Conservation (phyloP, 2,888 invertebrate species). For the Ernsta delagoae region DNA sequence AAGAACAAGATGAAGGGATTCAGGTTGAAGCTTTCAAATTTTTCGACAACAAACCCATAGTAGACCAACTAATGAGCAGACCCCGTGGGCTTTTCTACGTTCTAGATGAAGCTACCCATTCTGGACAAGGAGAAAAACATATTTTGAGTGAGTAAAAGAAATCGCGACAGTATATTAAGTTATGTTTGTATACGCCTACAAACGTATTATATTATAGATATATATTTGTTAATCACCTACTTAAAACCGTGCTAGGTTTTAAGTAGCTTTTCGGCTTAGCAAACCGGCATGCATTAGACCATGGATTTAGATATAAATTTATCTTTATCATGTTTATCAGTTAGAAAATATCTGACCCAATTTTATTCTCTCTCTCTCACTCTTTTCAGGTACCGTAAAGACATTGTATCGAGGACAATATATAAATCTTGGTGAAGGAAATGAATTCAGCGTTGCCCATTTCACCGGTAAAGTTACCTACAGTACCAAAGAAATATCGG, state of each 20-base stretch:
- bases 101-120: slow-evolving; percentile 94
- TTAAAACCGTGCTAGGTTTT: no score
- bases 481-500: slow-evolving; percentile 92
- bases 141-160: slow-evolving; percentile 87
- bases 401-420: slow-evolving; percentile 81
- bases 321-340: no score
- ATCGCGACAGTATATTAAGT: neutral
- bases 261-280: no score
- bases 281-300: no score
- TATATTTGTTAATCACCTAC: no score
- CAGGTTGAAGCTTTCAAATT: slow-evolving; percentile 89
- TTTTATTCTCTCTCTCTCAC: no score
- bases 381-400: slow-evolving; percentile 45
- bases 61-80: slow-evolving; percentile 94
- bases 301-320: no score
- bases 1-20: slow-evolving; percentile 92
- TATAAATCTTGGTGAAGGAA: slow-evolving; percentile 83
- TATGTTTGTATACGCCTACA: no score
- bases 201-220: no score
- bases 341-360: no score
- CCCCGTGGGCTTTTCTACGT: slow-evolving; percentile 93
- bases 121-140: slow-evolving; percentile 88
- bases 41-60: slow-evolving; percentile 94
- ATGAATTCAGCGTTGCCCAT: slow-evolving; percentile 94
- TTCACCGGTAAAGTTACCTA: slow-evolving; percentile 96